Conservation (phyloP, 2,888 invertebrate genomes). For the Pachycephus smyrnensis region DNA sequence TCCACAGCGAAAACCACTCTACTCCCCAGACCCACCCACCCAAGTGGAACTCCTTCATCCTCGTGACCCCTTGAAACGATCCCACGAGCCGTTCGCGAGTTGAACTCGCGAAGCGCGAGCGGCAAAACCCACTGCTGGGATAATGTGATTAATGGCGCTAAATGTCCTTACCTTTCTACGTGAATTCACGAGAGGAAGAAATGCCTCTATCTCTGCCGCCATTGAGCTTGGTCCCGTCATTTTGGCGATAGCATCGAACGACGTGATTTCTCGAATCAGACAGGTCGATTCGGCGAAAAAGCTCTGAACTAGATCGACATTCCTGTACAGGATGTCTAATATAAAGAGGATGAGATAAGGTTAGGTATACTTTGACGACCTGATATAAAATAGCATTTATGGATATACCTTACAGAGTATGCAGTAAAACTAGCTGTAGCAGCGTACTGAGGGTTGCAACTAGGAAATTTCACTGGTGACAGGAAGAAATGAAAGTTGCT, state of each 20-base stretch:
- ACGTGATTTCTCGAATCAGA: constrained; percentile 19
- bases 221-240: constrained; percentile 35
- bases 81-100: constrained; percentile 19
- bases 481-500: not conserved
- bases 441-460: not conserved
- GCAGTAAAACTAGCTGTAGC: not conserved
- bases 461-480: not conserved
- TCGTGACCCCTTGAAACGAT: constrained; percentile 26
- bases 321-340: not conserved
- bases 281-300: constrained; percentile 1
- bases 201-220: constrained; percentile 36
- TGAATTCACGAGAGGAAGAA: constrained; percentile 25
- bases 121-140: constrained; percentile 49
- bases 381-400: not conserved
- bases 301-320: not conserved
- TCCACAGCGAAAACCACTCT: constrained; percentile 37
- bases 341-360: not conserved
- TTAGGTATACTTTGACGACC: not conserved
- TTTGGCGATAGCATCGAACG: constrained; percentile 21
- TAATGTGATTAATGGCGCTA: constrained; percentile 59
- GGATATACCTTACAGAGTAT: not conserved
- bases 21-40: constrained; percentile 11
- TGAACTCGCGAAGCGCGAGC: constrained; percentile 21
- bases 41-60: constrained; percentile 1
- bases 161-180: constrained; percentile 34